Base-by-base conservation (phyloP, 2,113 vertebrate genomes). In the Phrynocephalus versicolor region DNA sequence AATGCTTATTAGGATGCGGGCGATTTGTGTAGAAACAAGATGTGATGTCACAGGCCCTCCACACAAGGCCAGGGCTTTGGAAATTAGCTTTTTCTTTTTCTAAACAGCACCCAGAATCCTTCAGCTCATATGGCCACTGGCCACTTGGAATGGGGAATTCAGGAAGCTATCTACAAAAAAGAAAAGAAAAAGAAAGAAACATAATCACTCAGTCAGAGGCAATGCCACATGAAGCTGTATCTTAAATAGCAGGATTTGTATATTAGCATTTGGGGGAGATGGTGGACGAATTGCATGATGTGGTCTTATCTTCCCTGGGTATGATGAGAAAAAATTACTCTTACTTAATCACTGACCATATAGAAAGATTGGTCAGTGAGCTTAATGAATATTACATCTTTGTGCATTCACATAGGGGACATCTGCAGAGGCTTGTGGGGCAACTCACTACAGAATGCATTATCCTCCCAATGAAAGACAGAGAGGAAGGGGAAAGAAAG, bases 311-410 rank as follows among this genome's bases (percentile, higher is more conserved):
- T n/a, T 82, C 35, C 3, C 37, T 80, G 14, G 30, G 62, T 64
- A 62, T 7, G 8, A 79, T 64, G n/a, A 51, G 23, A 73, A 35
- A 88, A 92, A 94, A 91, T 65, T 0, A 13, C 76, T 74, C 75
- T 70, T n/a, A 88, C 45, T 88, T 79, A 72, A 72, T 58, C 0
- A 3, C 51, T 90, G 89, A 85, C 81, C 85, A 81, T 45, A 65
- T 51, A 83, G 86, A 94, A 91, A 79, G 18, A 79, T 73, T 83
- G 85, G 88, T 90, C 77, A 58, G 76, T 71, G 78, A 76, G 73
- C 82, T 88, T 92, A 93, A 88, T 94, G 89, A 88, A 81, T 79
- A 74, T 91, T 89, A 87, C 88, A 91, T 89, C 84, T 81, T 80
- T 35, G 85, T 77, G 85, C 87, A 14, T 70, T 91, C 77, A 83